These are phyloP conservation scores for Brachyopa scutellaris DNA, from an alignment of 2,888 invertebrate genomes.

Conservation along the genomic window DNA sequence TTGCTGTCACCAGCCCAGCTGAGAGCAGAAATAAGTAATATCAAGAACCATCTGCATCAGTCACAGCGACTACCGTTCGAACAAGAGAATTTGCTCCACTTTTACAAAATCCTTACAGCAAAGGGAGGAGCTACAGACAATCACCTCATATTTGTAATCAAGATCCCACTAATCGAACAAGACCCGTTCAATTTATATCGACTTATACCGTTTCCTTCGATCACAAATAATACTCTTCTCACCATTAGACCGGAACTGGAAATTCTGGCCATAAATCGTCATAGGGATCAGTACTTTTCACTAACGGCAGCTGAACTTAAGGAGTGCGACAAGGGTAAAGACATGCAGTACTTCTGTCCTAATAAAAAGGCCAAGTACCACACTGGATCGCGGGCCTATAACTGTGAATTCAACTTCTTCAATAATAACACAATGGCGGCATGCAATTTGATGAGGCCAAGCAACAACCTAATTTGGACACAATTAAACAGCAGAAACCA, in stretches of 20 bases:
- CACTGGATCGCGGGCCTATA: not conserved
- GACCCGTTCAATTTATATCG: not conserved
- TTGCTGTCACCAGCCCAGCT: too few species aligned
- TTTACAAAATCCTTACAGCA: too few species aligned
- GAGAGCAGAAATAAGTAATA: too few species aligned
- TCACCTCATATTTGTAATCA: not conserved
- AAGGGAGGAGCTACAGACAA: too few species aligned
- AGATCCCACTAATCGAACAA: not conserved
- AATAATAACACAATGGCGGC: too few species aligned
- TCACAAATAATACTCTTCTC: not conserved
- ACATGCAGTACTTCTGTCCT: not conserved
- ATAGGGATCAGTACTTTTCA: not conserved
- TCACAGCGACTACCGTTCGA: too few species aligned
- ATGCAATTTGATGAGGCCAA: too few species aligned
- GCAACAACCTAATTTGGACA: not conserved
- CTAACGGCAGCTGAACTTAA: not conserved
- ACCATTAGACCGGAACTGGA: not conserved
- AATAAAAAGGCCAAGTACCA: not conserved
- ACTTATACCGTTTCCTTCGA: slow-evolving; percentile 1
- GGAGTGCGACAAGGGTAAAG: not conserved
- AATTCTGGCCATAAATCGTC: not conserved
- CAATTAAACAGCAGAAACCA: not conserved
- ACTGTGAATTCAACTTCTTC: not conserved
- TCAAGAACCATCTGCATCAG: not conserved
- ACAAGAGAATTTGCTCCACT: too few species aligned